Conservation (phyloP, 2,797 vertebrate genomes). For the Platyrinchus mystaceus region DNA sequence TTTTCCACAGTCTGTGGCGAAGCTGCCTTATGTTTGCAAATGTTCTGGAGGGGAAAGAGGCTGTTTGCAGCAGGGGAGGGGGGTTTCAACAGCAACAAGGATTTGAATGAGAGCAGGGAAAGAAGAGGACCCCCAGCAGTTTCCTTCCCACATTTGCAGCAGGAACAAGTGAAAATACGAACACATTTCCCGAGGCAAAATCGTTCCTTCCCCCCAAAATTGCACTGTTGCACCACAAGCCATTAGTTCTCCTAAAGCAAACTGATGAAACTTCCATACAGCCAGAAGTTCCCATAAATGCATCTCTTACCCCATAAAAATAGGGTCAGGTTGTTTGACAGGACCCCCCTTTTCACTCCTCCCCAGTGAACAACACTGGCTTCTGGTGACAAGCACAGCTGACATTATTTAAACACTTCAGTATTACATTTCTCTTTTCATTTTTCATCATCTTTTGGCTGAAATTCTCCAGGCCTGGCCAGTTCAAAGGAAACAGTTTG, state of each 20-base stretch:
- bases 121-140: not conserved
- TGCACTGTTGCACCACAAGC: not conserved
- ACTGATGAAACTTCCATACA: not conserved
- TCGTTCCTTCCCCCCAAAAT: not conserved
- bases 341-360: not conserved
- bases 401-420: slow-evolving; percentile 1
- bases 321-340: not conserved
- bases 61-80: not conserved
- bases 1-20: not conserved
- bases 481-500: slow-evolving; percentile 5
- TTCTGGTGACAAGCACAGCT: not conserved
- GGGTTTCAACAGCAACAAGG: not conserved
- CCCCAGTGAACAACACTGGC: not conserved
- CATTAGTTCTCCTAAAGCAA: not conserved
- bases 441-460: slow-evolving; percentile 15
- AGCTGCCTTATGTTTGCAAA: not conserved
- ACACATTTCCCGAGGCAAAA: not conserved
- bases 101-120: not conserved
- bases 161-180: not conserved
- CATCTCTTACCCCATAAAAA: not conserved
- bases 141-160: not conserved
- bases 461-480: slow-evolving; percentile 12
- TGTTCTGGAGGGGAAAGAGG: not conserved
- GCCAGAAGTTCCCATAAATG: not conserved
- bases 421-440: not conserved